Conservation (phyloP, 2,113 vertebrate genomes). For the Proterorhinus semilunaris region DNA sequence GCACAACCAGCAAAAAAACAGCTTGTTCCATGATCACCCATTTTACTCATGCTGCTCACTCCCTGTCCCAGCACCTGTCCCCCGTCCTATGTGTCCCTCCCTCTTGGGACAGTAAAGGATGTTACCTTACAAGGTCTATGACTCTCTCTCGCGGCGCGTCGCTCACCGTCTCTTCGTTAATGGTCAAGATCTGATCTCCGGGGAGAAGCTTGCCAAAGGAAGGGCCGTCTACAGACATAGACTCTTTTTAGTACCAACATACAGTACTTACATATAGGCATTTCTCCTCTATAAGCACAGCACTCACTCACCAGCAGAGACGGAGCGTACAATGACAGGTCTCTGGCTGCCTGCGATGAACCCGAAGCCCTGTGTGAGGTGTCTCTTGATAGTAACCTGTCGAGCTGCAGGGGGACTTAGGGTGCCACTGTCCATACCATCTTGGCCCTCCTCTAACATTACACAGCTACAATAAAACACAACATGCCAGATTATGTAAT, state of each 20-base stretch:
- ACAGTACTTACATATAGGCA: not conserved
- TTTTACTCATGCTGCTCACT: constrained; percentile 23
- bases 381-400: constrained; percentile 90
- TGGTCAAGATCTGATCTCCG: constrained; percentile 96
- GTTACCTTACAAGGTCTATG: constrained; percentile 98
- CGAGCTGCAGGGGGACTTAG: constrained; percentile 88
- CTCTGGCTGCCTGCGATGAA: constrained; percentile 93
- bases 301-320: constrained; percentile 84
- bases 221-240: constrained; percentile 82
- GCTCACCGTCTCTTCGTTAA: constrained; percentile 93
- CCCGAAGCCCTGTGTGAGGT: constrained; percentile 90
- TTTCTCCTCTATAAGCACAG: not conserved
- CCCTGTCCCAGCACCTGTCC: constrained; percentile 18
- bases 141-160: constrained; percentile 93
- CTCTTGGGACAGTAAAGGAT: constrained; percentile 79
- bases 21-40: constrained; percentile 29
- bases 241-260: not conserved
- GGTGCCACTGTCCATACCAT: constrained; percentile 95
- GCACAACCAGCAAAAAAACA: constrained; percentile 26
- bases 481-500: not conserved
- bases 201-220: constrained; percentile 94
- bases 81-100: constrained; percentile 36
- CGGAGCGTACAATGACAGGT: constrained; percentile 91
- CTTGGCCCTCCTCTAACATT: constrained; percentile 86
- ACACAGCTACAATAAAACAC: constrained; percentile 80